These are phyloP conservation scores for Okamejei kenojei DNA, from an alignment of 2,797 vertebrate genomes.

Conservation along the genomic window DNA sequence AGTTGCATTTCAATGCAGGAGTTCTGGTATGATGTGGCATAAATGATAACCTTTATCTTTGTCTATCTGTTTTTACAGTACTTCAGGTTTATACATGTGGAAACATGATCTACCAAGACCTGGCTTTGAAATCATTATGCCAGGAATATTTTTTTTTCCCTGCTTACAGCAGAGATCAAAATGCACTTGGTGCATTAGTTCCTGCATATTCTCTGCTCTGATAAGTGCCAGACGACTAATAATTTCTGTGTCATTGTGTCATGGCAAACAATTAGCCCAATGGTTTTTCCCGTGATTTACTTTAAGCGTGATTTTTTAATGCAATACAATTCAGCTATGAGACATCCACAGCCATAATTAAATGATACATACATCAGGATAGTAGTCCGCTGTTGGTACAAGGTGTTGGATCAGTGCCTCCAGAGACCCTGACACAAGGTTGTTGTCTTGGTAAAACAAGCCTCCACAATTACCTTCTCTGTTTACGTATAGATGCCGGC, in stretches of 20 bases:
- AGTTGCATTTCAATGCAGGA: background rate
- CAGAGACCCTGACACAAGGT: slow-evolving; percentile 81
- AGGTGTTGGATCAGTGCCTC: slow-evolving; percentile 89
- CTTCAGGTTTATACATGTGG: background rate
- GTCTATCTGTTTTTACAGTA: background rate
- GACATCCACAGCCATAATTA: slow-evolving; percentile 40
- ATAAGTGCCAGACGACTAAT: background rate
- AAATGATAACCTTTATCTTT: background rate
- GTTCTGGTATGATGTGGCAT: background rate
- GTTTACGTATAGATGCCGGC: slow-evolving; percentile 74
- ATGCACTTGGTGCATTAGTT: background rate
- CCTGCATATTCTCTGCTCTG: background rate
- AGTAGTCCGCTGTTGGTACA: slow-evolving; percentile 81
- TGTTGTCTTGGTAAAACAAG: slow-evolving; percentile 82
- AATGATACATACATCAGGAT: slow-evolving; percentile 76
- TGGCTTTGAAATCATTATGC: background rate
- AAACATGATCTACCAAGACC: background rate
- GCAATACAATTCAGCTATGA: slow-evolving; percentile 36
- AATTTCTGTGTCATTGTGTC: background rate
- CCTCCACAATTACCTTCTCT: slow-evolving; percentile 70
- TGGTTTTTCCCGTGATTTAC: slow-evolving; percentile 38
- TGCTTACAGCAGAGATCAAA: background rate
- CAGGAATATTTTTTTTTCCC: background rate
- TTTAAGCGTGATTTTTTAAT: slow-evolving; percentile 40
- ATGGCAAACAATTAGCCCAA: background rate